Base-by-base conservation (phyloP, 2,888 invertebrate species). In the Calameuta idolon region DNA sequence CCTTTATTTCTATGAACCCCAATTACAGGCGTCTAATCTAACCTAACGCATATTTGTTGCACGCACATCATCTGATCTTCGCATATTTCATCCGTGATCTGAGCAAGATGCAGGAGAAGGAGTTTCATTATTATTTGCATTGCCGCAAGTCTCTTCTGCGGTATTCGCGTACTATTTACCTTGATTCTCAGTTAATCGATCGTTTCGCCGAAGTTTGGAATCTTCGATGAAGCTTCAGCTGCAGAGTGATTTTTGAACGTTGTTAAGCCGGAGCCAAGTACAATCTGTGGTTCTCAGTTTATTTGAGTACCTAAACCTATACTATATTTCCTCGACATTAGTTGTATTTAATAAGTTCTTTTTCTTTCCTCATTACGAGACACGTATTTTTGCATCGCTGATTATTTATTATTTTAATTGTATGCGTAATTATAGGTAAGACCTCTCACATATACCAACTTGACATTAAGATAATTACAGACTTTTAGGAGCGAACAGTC, bases 351-450 rank as follows among this genome's bases (percentile, higher is more conserved):
- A 74, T 79, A 79, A 73, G 78, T 69, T 69, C 79, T 79, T 79
- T 71, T 77, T 55, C 55, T 55, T 55, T 55, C 55, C 55, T 79
- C 76, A 78, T 81, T 81, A 75, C 40, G 75, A 69, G 78, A 79
- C 55, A 77, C 77, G 75, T 80, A 79, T 81, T 83, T 78, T 82
- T 78, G 77, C 81, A 78, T 79, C 80, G 77, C 81, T 78, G 82
- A 83, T 80, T 87, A 87, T 88, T 87, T 87, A 87, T 87, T 88
- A 83, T 80, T 85, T 85, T 85, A 83, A 81, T 73, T 76, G 75
- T 85, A 80, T 33, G 55, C 55, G 2, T 55, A 55, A 55, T 23
- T 55, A 55, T 55, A 55, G 23, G 23, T 55, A 23, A 55, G 9
- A 55, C 55, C 23, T 15, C 40, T 55, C 9, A 55, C 55, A 23